Evolutionary conservation across 2,113 vertebrate species (phyloP).

Genomic region (Odocoileus hemionus): DNA sequence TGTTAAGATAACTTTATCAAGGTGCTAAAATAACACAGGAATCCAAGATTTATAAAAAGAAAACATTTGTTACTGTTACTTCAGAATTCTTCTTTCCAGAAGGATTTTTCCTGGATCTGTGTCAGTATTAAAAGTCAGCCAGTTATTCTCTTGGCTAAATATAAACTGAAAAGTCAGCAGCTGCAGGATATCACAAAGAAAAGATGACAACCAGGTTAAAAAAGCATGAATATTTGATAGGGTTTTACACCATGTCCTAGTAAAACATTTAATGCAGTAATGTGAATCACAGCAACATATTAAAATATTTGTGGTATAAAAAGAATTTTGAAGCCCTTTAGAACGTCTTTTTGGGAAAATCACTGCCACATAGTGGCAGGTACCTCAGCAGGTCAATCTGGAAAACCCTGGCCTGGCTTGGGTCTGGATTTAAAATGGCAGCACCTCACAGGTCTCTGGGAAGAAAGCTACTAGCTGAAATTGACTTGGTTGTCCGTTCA

Average conservation of each 20-base stretch:
- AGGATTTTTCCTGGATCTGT: constrained; percentile 19
- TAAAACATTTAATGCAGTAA: background rate
- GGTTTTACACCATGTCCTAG: background rate
- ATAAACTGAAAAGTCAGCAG: constrained; percentile 66
- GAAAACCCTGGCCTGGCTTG: background rate
- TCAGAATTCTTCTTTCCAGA: constrained; percentile 13
- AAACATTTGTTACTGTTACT: constrained; percentile 33
- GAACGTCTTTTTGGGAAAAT: background rate
- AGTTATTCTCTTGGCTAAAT: constrained; percentile 55
- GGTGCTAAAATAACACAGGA: background rate
- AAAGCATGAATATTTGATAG: background rate
- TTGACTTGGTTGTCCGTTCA: background rate
- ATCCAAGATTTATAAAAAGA: background rate
- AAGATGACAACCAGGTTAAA: background rate
- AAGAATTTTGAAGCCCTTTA: background rate
- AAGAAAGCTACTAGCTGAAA: background rate
- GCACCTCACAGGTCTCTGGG: background rate
- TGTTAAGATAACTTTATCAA: background rate
- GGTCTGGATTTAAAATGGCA: background rate
- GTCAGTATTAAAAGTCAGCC: background rate
- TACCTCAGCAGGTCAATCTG: background rate
- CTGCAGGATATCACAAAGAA: constrained; percentile 35
- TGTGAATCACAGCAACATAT: background rate
- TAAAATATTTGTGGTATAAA: background rate
- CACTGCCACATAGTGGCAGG: background rate